Base-by-base conservation (phyloP, 2,888 invertebrate species). In the Heliconius erato region DNA sequence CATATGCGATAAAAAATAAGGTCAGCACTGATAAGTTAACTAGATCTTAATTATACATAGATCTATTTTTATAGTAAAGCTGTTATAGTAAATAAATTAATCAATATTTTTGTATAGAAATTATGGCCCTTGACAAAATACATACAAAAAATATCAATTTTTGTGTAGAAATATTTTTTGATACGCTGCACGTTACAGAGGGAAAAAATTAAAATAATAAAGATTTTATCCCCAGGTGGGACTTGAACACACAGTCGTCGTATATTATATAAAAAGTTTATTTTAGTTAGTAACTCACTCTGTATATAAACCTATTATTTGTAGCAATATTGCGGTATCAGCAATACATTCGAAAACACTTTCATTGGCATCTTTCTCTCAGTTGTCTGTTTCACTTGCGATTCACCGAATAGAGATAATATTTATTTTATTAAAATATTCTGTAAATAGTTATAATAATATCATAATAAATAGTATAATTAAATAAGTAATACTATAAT, bases 321-420 rank as follows among this genome's bases (percentile, higher is more conserved):
- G 67, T 67, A 23, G 69, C 74, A 71, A 80, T 81, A 82, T 40
- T 83, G 83, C 81, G 74, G 82, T 80, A 83, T 80, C 68, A 82
- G 63, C 63, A 54, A 84, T 76, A 78, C 79, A 77, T 68, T 80
- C 78, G 72, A 77, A 86, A 85, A 82, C 86, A 86, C 89, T 89
- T 89, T 89, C 88, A 85, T 89, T 88, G 88, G 83, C 87, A 87
- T 89, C 90, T 91, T 90, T 91, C 90, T 88, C 90, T 87, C 79
- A 35, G 28, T 63, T 82, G 80, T 81, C 83, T 84, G 84, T 79
- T 81, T 79, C 35, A 79, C 79, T 86, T 87, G 88, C 85, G 85
- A 88, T 88, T 82, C 85, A 40, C 63, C 67, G 65, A 9, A 35
- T 59, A 19, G 19, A 78, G 26, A 69, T 28, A 80, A 54, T 40